Conservation (phyloP, 1,140 invertebrate genomes). For the Heterodera carotae region DNA sequence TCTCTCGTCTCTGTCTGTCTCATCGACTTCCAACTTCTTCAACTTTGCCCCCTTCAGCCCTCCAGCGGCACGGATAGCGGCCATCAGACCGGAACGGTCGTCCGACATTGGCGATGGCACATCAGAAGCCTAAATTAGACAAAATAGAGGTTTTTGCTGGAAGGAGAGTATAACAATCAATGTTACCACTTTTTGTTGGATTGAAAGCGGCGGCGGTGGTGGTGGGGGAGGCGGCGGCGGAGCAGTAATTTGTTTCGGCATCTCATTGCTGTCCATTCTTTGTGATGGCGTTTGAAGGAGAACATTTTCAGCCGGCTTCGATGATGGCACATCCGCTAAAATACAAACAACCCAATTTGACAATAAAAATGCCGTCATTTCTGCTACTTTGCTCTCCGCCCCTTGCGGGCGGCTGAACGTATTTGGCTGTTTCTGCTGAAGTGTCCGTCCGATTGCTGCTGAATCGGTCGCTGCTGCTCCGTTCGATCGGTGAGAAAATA, state of each 20-base stretch:
- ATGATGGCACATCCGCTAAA: background rate
- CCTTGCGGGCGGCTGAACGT: background rate
- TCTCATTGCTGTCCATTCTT: background rate
- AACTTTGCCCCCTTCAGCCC: conserved; percentile 15
- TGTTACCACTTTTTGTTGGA: background rate
- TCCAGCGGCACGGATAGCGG: conserved; percentile 32
- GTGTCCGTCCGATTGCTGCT: background rate
- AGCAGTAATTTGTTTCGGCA: background rate
- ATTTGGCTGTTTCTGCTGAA: background rate
- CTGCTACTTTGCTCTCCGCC: background rate
- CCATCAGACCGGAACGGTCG: conserved; percentile 35
- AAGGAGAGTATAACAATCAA: too few species aligned
- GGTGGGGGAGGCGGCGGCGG: conserved; percentile 5
- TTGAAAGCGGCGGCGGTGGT: background rate
- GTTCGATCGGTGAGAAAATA: background rate
- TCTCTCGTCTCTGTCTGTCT: conserved; percentile 2
- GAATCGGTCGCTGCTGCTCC: background rate
- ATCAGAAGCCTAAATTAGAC: background rate
- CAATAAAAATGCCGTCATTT: background rate
- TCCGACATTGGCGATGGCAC: background rate
- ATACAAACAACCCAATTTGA: background rate
- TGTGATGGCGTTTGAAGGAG: background rate
- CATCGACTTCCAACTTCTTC: background rate
- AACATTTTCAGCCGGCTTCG: background rate
- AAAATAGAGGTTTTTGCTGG: too few species aligned